These are phyloP conservation scores for Cerceris rybyensis DNA, from an alignment of 2,888 invertebrate species.

Conservation along the genomic window DNA sequence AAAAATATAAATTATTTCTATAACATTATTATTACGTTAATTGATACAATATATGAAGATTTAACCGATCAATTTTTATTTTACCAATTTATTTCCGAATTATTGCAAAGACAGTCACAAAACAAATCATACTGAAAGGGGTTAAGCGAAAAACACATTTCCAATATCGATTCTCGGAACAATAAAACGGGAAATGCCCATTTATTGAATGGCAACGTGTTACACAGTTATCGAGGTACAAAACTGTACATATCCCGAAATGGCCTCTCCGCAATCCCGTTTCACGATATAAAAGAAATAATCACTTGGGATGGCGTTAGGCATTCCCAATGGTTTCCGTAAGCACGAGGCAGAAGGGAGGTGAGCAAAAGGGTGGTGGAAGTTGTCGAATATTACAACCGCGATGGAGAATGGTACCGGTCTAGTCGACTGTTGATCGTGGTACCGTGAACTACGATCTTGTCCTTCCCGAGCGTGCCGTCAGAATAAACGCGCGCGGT, in stretches of 20 bases:
- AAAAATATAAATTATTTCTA: too few relatives aligned
- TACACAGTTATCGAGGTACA: neutral
- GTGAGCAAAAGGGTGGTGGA: conserved; percentile 74
- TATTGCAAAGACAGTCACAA: too few relatives aligned
- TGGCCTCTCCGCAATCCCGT: neutral
- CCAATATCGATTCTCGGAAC: too few relatives aligned
- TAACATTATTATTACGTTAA: too few relatives aligned
- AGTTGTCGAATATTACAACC: conserved; percentile 79
- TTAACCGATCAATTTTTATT: too few relatives aligned
- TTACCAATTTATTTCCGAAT: too few relatives aligned
- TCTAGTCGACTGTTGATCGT: conserved; percentile 78
- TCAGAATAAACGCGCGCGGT: conserved; percentile 23
- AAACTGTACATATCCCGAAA: neutral
- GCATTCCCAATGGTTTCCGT: conserved; percentile 38
- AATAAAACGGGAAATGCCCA: too few relatives aligned
- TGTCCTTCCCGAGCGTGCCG: conserved; percentile 44
- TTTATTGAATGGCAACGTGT: too few relatives aligned
- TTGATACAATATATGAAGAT: too few relatives aligned
- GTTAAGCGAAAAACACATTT: too few relatives aligned
- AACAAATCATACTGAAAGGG: too few relatives aligned
- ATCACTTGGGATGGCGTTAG: conserved; percentile 12
- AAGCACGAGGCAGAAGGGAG: conserved; percentile 51
- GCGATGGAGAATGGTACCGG: conserved; percentile 78
- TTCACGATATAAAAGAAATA: neutral
- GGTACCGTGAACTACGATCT: conserved; percentile 71